Evolutionary conservation across 2,888 invertebrate genomes (phyloP), one percentile per base, ranked within the genome.

Genomic region (Phyto melanocephala): DNA sequence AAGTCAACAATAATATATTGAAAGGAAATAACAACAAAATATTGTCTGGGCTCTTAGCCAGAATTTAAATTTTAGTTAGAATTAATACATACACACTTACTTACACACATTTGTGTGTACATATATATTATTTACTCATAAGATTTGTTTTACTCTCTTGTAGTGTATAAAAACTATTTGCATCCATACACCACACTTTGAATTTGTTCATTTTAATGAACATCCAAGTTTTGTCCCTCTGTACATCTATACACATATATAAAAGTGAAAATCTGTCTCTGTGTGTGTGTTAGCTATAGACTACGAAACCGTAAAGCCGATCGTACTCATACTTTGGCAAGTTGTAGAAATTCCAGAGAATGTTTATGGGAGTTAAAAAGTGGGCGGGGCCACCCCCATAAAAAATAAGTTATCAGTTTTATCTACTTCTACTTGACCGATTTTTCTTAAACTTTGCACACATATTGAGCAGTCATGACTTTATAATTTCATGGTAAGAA

Each of bases 31-130:
- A 84, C 68, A 87, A 85, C 80, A 85, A 84, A 74, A 72, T 78
- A 85, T 81, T 78, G 87, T 87, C 88, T 89, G 89, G 89, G 89
- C 88, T 87, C 85, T 71, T 84, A 85, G 88, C 89, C 88, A 89
- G 87, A 83, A 84, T 86, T 78, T 67, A 40, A 35, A 35, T 74
- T 65, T 72, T 63, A 45, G 54, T 54, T 62, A 60, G 8, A 60
- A 60, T 40, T 17, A 35, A 58, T 28, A 28, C 47, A 35, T 45
- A 67, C 22, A 54, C 45, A 54, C 52, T 60, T 35, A 75, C 15
- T 42, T 33, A 72, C 22, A n/a, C 33, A 74, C 22, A 15, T 28
- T 5, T 28, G 28, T 28, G 6, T 58, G 24, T 62, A 20, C 72
- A 54, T 24, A 54, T 15, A n/a, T n/a, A n/a, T n/a, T n/a, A n/a